Percentiles rank a stretch among this genome's conserved stretches.
Evolutionary conservation across 2,888 invertebrate species (phyloP).

Genomic region (Athalia rosae): DNA sequence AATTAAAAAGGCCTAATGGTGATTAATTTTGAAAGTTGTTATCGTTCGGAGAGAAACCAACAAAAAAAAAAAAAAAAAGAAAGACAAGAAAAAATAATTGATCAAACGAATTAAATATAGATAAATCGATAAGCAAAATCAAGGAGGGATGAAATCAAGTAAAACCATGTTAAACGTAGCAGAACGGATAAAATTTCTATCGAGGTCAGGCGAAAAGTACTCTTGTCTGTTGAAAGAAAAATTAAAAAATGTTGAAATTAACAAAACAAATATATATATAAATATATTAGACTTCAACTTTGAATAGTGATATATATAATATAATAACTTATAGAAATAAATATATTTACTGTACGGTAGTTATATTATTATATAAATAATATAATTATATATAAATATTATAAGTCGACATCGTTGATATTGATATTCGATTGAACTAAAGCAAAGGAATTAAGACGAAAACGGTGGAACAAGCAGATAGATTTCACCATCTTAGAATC

Average conservation of each 20-base stretch:
- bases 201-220: constrained; percentile 21
- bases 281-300: constrained; percentile 28
- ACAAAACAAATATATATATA: too few species aligned
- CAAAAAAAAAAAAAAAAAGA: background rate
- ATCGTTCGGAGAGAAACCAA: constrained; percentile 1
- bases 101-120: too few species aligned
- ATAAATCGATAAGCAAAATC: background rate
- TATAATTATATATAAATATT: constrained; percentile 5
- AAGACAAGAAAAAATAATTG: background rate
- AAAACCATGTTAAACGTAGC: too few species aligned
- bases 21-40: constrained; percentile 42
- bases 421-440: constrained; percentile 20
- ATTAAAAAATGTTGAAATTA: too few species aligned
- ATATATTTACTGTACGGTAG: constrained; percentile 44
- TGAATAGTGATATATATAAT: constrained; percentile 6
- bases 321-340: constrained; percentile 40
- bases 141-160: constrained; percentile 3
- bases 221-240: constrained; percentile 29
- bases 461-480: background rate
- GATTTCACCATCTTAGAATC: background rate
- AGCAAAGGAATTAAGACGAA: background rate
- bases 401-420: background rate
- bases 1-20: constrained; percentile 39
- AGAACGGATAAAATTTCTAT: constrained; percentile 32
- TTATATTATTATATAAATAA: constrained; percentile 11